Evolutionary conservation across 2,888 invertebrate genomes (phyloP), one percentile per base, ranked within the genome.

Genomic region (Caenorhabditis macrosperma): DNA sequence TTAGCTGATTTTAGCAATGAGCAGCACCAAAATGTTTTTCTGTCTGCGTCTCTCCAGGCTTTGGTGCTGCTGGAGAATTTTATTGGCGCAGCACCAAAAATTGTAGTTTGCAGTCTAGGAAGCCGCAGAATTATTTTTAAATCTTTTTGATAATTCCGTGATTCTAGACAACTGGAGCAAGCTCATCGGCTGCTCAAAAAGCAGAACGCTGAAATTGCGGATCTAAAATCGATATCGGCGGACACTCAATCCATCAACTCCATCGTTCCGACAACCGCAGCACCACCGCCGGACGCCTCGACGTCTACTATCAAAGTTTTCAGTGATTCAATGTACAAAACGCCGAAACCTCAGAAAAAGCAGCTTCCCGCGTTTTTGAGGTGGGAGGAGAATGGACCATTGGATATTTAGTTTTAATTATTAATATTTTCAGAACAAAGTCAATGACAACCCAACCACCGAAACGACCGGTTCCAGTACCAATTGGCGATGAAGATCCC

Each of bases 291-390:
- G n/a, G n/a, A n/a, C n/a, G n/a, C n/a, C n/a, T 46, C 44, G 15
- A 38, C 28, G 57, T 15, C 52, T 1, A 5, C 9, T 2, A 24
- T 74, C 0, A 35, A 48, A 0, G 59, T 74, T 3, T 74, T 74
- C 59, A 63, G 46, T n/a, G 64, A 74, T 33, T 74, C 74, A 1
- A 74, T 74, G 74, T 74, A 74, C 48, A 20, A 61, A 22, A 50
- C 50, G 15, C 55, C 61, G 22, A 22, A 50, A 55, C 55, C 12
- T 24, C 28, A 17, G 17, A 50, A 38, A 12, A 33, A 41, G 46
- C 24, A 22, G 38, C 35, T 71, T 38, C 71, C 71, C 7, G 30
- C 50, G 61, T 71, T 71, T 55, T 35, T 44, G 33, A 71, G 22
- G 71, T 61, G 2, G 20, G 30, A n/a, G n/a, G n/a, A n/a, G n/a